phyloP scores from a whole-genome alignment of 2,113 vertebrate genomes.

The Condylura cristata region DNA sequence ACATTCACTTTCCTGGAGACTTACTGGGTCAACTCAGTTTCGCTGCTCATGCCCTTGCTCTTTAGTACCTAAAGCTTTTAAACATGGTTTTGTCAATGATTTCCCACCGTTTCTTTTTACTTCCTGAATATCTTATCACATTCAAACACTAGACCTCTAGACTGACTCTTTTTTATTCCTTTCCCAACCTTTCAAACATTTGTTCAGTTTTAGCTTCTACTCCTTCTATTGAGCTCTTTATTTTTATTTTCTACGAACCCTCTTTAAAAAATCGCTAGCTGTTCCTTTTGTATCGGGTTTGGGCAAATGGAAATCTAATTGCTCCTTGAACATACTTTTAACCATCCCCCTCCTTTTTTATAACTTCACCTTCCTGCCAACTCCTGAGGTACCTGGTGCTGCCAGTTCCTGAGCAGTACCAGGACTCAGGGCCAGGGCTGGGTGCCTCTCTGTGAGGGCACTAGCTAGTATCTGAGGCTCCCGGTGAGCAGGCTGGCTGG shows the following conservation, averaged over 20 bases:
- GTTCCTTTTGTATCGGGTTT: constrained; percentile 13
- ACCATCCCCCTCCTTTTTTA: background rate
- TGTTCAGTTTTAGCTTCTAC: background rate
- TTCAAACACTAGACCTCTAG: background rate
- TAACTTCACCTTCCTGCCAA: background rate
- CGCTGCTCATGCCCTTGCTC: background rate
- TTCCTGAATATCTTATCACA: background rate
- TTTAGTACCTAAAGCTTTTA: background rate
- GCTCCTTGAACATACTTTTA: constrained; percentile 10
- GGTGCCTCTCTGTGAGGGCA: background rate
- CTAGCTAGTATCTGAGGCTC: background rate
- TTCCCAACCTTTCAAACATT: background rate
- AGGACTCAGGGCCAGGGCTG: no score
- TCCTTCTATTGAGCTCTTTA: background rate
- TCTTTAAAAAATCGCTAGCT: background rate
- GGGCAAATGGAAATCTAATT: constrained; percentile 12
- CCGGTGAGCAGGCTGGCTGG: background rate
- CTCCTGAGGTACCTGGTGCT: background rate
- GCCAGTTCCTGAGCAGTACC: background rate
- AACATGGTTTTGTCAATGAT: background rate
- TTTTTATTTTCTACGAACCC: constrained; percentile 28
- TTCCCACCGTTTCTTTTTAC: background rate
- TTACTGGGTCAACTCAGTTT: background rate
- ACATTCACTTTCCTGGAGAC: background rate
- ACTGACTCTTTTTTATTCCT: background rate